Conservation (phyloP, 2,888 invertebrate species). For the Pocota personata region DNA sequence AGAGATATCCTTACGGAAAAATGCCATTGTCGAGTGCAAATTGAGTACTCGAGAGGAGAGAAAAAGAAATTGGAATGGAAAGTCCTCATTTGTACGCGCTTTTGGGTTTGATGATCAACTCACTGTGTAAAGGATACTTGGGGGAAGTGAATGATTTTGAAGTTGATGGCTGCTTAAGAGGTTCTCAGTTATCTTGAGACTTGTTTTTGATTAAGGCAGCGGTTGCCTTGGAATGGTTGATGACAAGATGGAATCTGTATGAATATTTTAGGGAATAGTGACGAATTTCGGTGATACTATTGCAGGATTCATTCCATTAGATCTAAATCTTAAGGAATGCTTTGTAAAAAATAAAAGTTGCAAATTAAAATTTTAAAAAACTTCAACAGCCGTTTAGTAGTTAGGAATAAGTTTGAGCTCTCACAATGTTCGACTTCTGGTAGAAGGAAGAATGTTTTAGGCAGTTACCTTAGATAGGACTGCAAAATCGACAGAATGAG, state of each 20-base stretch:
- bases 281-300: too few species aligned
- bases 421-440: too few species aligned
- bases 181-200: not conserved
- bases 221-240: not conserved
- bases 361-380: too few species aligned
- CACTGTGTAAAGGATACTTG: constrained; percentile 34
- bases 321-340: too few species aligned
- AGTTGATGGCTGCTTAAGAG: constrained; percentile 24
- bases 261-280: too few species aligned
- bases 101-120: constrained; percentile 36
- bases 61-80: constrained; percentile 16
- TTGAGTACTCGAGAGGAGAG: constrained; percentile 42
- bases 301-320: too few species aligned
- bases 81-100: constrained; percentile 52
- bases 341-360: too few species aligned
- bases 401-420: too few species aligned
- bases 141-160: constrained; percentile 34
- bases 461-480: too few species aligned
- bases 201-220: constrained; percentile 11
- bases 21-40: constrained; percentile 42
- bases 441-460: too few species aligned
- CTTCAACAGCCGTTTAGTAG: too few species aligned
- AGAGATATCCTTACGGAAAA: constrained; percentile 28
- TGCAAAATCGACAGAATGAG: too few species aligned
- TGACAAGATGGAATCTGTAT: not conserved